A percentile compares a stretch with the other conserved stretches of the same genome.
phyloP scores from a whole-genome alignment of 2,113 vertebrate species.

The Rafetus swinhoei region DNA sequence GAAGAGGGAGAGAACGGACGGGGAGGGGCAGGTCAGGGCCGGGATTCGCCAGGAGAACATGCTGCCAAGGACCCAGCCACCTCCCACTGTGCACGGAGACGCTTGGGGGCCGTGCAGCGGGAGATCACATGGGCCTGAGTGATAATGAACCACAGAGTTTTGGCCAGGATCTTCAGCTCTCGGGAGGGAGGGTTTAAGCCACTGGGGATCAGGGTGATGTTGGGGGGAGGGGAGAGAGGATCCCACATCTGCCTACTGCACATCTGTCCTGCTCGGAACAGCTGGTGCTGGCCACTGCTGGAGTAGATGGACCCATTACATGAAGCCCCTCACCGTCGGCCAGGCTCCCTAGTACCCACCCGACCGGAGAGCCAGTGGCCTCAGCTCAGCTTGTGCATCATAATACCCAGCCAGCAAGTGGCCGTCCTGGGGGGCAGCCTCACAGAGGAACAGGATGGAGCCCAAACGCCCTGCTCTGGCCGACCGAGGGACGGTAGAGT shows the following conservation, averaged over 20 bases:
- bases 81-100: accelerated
- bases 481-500: accelerated
- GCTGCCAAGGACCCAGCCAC: accelerated
- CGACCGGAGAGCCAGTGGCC: accelerated
- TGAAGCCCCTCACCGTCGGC: not conserved
- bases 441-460: not conserved
- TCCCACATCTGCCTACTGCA: not conserved
- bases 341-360: not conserved
- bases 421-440: too few species aligned
- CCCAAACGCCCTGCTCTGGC: not conserved
- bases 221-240: accelerated
- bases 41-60: not conserved
- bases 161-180: not conserved
- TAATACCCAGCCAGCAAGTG: not conserved
- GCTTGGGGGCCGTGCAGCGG: not conserved
- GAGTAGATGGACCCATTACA: not conserved
- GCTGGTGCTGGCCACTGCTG: not conserved
- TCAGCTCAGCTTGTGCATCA: not conserved
- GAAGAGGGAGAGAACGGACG: not conserved
- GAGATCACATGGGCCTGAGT: too few species aligned
- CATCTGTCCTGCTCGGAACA: not conserved
- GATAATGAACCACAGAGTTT: not conserved
- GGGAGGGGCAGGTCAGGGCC: accelerated
- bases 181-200: not conserved
- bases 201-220: not conserved